phyloP scores from a whole-genome alignment of 2,888 invertebrate genomes.

The Arge pagana region DNA sequence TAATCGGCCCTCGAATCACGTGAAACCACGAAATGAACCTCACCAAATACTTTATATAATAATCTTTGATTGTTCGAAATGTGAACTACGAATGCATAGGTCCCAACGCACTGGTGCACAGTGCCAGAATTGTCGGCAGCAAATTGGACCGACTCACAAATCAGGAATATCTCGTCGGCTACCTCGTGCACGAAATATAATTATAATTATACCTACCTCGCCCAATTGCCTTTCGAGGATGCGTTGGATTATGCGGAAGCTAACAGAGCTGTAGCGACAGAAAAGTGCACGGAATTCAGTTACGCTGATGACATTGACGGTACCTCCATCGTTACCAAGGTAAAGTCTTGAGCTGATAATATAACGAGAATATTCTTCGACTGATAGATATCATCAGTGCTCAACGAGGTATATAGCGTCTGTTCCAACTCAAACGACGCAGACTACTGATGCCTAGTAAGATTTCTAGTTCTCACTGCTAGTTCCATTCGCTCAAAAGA shows the following conservation, averaged over 20 bases:
- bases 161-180: slow-evolving; percentile 53
- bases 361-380: no score
- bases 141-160: slow-evolving; percentile 60
- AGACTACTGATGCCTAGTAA: no score
- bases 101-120: slow-evolving; percentile 59
- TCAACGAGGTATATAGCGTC: no score
- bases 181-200: slow-evolving; percentile 57
- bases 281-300: slow-evolving; percentile 28
- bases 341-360: no score
- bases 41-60: no score
- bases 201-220: slow-evolving; percentile 58
- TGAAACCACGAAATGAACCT: no score
- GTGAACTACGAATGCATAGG: no score
- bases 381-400: no score
- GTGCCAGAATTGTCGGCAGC: slow-evolving; percentile 55
- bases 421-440: no score
- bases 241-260: slow-evolving; percentile 52
- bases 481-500: neutral
- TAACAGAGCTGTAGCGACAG: slow-evolving; percentile 40
- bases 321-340: slow-evolving; percentile 16
- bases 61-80: no score
- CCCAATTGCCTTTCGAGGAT: slow-evolving; percentile 55
- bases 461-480: no score
- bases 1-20: no score
- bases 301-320: slow-evolving; percentile 25